These are phyloP conservation scores for Apoda limacodes DNA, from an alignment of 2,888 invertebrate genomes.

Conservation along the genomic window DNA sequence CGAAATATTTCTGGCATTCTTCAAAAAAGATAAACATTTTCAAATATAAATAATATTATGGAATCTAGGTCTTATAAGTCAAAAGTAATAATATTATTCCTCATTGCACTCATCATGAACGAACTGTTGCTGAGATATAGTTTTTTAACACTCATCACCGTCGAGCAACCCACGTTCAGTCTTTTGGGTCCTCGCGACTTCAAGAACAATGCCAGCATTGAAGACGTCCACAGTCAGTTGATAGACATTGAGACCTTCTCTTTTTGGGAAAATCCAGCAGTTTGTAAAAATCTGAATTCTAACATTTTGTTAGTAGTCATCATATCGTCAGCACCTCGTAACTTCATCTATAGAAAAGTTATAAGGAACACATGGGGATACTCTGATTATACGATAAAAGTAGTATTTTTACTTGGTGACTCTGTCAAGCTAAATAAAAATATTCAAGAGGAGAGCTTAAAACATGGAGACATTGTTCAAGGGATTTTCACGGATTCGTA, in stretches of 20 bases:
- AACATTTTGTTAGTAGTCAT: slow-evolving; percentile 72
- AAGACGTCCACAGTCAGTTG: slow-evolving; percentile 28
- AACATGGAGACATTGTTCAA: slow-evolving; percentile 77
- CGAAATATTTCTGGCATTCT: no score
- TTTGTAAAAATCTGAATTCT: slow-evolving; percentile 51
- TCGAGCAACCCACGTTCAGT: no score
- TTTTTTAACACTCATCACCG: no score
- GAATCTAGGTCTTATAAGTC: no score
- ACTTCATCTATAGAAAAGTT: slow-evolving; percentile 72
- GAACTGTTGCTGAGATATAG: no score
- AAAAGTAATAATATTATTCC: no score
- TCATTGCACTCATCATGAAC: no score
- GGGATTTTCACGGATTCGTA: slow-evolving; percentile 83
- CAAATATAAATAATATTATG: no score
- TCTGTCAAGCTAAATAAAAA: slow-evolving; percentile 42
- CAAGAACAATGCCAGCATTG: no score
- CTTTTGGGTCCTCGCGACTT: no score
- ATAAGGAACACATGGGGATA: slow-evolving; percentile 83
- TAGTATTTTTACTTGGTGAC: slow-evolving; percentile 77
- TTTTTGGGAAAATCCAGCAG: slow-evolving; percentile 70
- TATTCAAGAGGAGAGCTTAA: slow-evolving; percentile 66
- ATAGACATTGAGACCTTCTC: slow-evolving; percentile 73
- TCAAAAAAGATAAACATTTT: no score
- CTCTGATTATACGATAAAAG: slow-evolving; percentile 56
- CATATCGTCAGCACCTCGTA: slow-evolving; percentile 76